These are phyloP conservation scores for Ceyx erithaca DNA, from an alignment of 2,797 vertebrate species.

Conservation along the genomic window DNA sequence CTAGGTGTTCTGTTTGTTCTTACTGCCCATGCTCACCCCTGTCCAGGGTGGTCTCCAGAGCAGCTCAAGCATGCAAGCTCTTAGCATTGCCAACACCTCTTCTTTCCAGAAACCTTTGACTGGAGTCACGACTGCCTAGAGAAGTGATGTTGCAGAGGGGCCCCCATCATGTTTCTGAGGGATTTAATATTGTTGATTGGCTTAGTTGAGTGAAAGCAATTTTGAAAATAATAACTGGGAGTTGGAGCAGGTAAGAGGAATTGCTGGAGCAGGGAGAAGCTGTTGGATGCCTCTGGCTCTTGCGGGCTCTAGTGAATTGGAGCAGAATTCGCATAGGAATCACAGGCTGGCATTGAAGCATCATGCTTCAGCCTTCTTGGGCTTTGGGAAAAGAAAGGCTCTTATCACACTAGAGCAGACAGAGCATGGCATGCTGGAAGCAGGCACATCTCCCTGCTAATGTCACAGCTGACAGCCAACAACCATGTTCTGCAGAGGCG, in stretches of 20 bases:
- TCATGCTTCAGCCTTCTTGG: not conserved
- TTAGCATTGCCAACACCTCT: not conserved
- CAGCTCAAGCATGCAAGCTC: not conserved
- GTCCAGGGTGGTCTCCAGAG: not conserved
- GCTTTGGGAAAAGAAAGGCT: not conserved
- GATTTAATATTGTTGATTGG: not conserved
- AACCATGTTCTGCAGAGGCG: not conserved
- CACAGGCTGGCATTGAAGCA: not conserved
- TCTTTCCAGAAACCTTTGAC: not conserved
- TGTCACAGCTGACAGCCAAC: not conserved
- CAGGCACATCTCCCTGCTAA: not conserved
- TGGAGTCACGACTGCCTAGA: not conserved
- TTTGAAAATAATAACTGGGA: not conserved
- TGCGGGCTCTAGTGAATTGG: not conserved
- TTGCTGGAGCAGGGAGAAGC: not conserved
- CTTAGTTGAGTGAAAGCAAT: not conserved
- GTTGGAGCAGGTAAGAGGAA: not conserved
- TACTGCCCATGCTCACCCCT: not conserved
- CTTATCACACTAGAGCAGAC: not conserved
- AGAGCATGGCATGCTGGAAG: not conserved
- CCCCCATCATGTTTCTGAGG: not conserved
- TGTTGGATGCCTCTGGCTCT: not conserved
- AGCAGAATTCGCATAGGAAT: not conserved
- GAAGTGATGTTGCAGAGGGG: not conserved
- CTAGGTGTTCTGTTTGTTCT: not conserved